Evolutionary conservation across 2,888 invertebrate species (phyloP).

Genomic region (Uropetala carovei): DNA sequence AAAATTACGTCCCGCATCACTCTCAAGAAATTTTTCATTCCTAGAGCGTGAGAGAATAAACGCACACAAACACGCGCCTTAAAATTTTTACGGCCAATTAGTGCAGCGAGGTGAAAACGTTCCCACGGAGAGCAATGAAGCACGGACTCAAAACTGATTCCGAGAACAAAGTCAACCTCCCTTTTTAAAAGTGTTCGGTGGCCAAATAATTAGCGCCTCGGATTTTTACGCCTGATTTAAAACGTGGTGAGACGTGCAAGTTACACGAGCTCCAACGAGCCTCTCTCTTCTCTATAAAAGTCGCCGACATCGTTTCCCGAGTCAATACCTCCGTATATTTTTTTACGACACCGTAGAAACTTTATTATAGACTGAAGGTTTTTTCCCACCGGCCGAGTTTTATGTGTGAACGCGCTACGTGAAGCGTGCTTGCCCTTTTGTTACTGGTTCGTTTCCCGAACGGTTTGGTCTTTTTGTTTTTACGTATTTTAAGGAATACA

Average conservation of each 20-base stretch:
- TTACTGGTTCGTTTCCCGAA: too few species aligned
- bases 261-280: not conserved
- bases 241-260: not conserved
- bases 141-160: too few species aligned
- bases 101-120: not conserved
- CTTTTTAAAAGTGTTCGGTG: not conserved
- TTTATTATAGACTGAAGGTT: not conserved
- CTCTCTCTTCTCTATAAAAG: not conserved
- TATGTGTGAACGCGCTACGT: too few species aligned
- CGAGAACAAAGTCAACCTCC: too few species aligned
- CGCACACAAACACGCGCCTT: not conserved
- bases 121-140: not conserved
- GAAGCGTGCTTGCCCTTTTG: too few species aligned
- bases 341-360: not conserved
- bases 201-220: not conserved
- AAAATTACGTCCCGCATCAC: not conserved
- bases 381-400: too few species aligned
- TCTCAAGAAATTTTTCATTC: not conserved
- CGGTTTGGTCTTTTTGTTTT: too few species aligned
- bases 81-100: not conserved
- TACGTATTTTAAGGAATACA: too few species aligned
- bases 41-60: not conserved
- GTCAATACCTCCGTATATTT: not conserved
- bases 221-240: constrained; percentile 22
- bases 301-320: not conserved